Evolutionary conservation across 1,140 invertebrate genomes (phyloP).

Genomic region (Atopsyche davidsoni): DNA sequence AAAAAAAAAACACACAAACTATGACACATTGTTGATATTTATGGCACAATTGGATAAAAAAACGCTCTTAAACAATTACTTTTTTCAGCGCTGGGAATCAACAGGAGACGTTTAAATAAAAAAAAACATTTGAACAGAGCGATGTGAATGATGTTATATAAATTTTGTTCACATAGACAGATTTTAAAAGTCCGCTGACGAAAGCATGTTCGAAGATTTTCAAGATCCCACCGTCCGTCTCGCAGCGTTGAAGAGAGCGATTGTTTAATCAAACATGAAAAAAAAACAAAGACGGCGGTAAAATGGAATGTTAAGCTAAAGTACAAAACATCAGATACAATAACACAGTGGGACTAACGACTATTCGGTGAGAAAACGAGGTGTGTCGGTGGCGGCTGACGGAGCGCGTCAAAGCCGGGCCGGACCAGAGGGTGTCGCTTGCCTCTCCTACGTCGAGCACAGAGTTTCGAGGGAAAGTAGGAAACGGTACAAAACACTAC

Average conservation of each 20-base stretch:
- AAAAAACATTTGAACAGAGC: too few species aligned
- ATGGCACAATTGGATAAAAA: constrained; percentile 4
- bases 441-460: too few species aligned
- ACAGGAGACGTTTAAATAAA: not conserved
- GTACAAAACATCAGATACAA: constrained; percentile 5
- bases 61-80: too few species aligned
- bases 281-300: constrained; percentile 1
- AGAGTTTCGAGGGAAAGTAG: too few species aligned
- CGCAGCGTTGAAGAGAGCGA: too few species aligned
- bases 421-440: too few species aligned
- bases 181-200: not conserved
- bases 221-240: too few species aligned
- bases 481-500: too few species aligned
- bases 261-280: too few species aligned
- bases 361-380: not conserved
- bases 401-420: too few species aligned
- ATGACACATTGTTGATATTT: constrained; percentile 5
- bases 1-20: not conserved
- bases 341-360: not conserved
- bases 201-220: too few species aligned
- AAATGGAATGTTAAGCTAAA: constrained; percentile 5
- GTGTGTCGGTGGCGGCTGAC: too few species aligned
- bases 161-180: not conserved
- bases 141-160: not conserved
- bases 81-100: not conserved